Evolutionary conservation across 2,797 vertebrate species (phyloP).

Genomic region (Melanotaenia maccullochi): DNA sequence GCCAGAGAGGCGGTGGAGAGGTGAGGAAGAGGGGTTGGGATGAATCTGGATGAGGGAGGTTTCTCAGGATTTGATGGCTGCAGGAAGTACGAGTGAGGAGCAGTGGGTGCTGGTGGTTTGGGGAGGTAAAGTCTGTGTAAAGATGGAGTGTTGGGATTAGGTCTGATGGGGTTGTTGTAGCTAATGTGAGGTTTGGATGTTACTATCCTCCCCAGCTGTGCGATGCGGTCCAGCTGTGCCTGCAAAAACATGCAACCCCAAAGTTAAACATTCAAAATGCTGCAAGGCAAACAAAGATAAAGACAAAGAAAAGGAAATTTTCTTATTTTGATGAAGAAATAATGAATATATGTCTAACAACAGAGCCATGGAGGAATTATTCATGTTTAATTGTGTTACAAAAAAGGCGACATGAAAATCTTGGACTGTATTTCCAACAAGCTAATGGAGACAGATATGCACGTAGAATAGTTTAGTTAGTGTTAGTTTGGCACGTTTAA

Average conservation of each 20-base stretch:
- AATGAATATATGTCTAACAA: too few relatives aligned
- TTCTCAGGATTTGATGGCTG: conserved; percentile 28
- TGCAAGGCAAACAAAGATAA: too few relatives aligned
- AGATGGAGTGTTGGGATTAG: conserved; percentile 43
- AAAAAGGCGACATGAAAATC: too few relatives aligned
- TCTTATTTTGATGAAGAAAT: too few relatives aligned
- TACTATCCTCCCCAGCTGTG: conserved; percentile 73
- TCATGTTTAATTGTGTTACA: too few relatives aligned
- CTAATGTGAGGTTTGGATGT: conserved; percentile 72
- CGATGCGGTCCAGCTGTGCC: conserved; percentile 79
- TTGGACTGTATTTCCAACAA: too few relatives aligned
- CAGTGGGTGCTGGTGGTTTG: conserved; percentile 46
- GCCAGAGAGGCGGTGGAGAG: conserved; percentile 51
- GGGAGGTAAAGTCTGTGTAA: conserved; percentile 41
- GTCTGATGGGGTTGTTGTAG: conserved; percentile 46
- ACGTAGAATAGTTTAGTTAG: too few relatives aligned
- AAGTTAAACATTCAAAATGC: too few relatives aligned
- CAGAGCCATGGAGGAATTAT: too few relatives aligned
- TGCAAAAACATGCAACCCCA: conserved; percentile 22
- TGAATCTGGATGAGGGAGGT: conserved; percentile 47
- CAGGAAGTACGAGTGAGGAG: conserved; percentile 43
- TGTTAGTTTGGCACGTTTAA: too few relatives aligned
- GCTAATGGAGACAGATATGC: too few relatives aligned
- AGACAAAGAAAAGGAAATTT: too few relatives aligned
- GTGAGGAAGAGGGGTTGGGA: conserved; percentile 39